These are phyloP conservation scores for Minunthozetes semirufus DNA, from an alignment of 2,888 invertebrate species.

Conservation along the genomic window DNA sequence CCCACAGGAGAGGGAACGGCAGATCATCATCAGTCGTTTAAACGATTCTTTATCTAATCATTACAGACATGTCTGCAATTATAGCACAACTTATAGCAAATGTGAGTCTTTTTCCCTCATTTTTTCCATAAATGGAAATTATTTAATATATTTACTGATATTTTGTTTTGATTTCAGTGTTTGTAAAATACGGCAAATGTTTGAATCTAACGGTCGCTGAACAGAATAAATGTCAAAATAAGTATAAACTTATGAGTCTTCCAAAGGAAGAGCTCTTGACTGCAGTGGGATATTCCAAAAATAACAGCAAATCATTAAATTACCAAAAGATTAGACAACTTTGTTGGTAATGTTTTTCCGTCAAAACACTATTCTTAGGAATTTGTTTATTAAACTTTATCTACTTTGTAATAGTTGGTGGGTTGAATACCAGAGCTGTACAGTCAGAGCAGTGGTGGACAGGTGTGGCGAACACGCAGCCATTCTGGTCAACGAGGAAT, in stretches of 20 bases:
- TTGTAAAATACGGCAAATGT: conserved; percentile 19
- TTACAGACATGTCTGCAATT: conserved; percentile 12
- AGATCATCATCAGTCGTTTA: background rate
- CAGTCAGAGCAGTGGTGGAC: background rate
- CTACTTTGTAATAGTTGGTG: conserved; percentile 2
- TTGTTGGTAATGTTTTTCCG: background rate
- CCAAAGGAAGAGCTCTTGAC: background rate
- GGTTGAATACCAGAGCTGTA: conserved; percentile 20
- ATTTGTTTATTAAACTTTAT: background rate
- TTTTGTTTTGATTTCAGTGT: background rate
- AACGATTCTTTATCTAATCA: background rate
- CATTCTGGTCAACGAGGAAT: background rate
- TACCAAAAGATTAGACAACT: conserved; percentile 1
- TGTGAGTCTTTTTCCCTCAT: background rate
- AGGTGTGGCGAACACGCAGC: background rate
- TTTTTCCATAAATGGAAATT: background rate
- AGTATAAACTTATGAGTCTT: background rate
- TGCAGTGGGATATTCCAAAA: background rate
- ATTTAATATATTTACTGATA: background rate
- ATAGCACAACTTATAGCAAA: conserved; percentile 17
- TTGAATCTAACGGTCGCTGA: background rate
- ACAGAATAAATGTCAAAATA: conserved; percentile 6
- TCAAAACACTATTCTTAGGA: background rate
- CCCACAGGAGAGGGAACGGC: background rate
- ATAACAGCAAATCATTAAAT: background rate